These are phyloP conservation scores for Cyprinodon brontotheroides DNA, from an alignment of 2,113 vertebrate species.

Conservation along the genomic window DNA sequence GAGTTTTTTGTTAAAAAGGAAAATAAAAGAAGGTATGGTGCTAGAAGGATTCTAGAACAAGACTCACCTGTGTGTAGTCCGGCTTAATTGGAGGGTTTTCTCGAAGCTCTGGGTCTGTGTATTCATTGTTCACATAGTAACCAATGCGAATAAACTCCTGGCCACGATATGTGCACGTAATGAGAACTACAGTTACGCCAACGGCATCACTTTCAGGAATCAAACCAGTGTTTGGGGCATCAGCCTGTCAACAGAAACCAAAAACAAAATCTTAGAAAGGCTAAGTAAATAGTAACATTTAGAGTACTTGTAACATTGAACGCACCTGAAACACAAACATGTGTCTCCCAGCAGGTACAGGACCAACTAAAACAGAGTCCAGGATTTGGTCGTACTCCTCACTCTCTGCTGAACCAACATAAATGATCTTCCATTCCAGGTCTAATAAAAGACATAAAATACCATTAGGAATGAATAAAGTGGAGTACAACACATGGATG, in stretches of 20 bases:
- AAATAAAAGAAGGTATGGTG: too few species aligned
- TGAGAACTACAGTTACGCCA: constrained; percentile 91
- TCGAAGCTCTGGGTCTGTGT: constrained; percentile 86
- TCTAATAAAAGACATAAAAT: constrained; percentile 72
- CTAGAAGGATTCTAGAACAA: not conserved
- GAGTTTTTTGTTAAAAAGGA: too few species aligned
- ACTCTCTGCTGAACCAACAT: constrained; percentile 92
- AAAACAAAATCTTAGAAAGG: not conserved
- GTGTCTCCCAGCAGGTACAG: constrained; percentile 90
- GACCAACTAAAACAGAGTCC: constrained; percentile 90
- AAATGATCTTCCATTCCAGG: constrained; percentile 94
- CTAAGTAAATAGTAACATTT: not conserved
- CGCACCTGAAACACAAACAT: constrained; percentile 94
- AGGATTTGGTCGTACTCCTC: constrained; percentile 91
- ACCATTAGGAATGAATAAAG: not conserved
- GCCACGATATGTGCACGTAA: constrained; percentile 90
- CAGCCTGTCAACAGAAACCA: constrained; percentile 77
- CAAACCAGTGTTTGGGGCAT: constrained; percentile 86
- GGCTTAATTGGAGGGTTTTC: constrained; percentile 90
- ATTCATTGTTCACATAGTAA: constrained; percentile 95
- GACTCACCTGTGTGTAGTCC: constrained; percentile 87
- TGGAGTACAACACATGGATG: not conserved
- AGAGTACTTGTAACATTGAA: not conserved
- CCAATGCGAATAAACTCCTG: constrained; percentile 94
- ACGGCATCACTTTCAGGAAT: constrained; percentile 92